Base-by-base conservation (phyloP, 2,888 invertebrate genomes). In the Cabera pusaria region DNA sequence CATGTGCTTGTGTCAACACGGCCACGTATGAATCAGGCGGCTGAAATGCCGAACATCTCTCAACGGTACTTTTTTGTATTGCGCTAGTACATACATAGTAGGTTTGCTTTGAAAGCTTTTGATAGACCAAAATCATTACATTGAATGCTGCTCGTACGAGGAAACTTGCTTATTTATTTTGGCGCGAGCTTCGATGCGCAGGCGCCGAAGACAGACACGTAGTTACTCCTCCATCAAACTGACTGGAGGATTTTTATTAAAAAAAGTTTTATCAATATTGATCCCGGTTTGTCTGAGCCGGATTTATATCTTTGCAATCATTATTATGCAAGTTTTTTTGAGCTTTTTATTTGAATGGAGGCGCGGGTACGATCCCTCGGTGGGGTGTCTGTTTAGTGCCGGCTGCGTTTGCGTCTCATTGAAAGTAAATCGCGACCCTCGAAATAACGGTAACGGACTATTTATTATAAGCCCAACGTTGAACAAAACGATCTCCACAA, bases 91-190 rank as follows among this genome's bases (percentile, higher is more conserved):
- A 14, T 12, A 14, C 11, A 40, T 28, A 34, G 20, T 22, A 28
- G 33, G 34, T 20, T 14, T 14, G 4, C 14, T 14, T 10, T 22
- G 32, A 33, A 41, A 35, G 27, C 27, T 25, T 46, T 35, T 25
- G 44, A 46, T 58, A 47, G 35, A 59, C 49, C 42, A 24, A 50
- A 56, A 53, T 49, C 27, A 53, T 68, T 59, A 56, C 56, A 52
- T 61, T 56, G 52, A 55, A 57, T 51, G 49, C 40, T 47, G 44
- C 46, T 23, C 52, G 55, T 46, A 57, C 51, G 44, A 58, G 56
- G 60, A 69, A 45, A 59, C 63, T 60, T 63, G 79, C 68, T 80
- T 87, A 82, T 86, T 87, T 86, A 79, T 79, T 71, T 86, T 86
- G 85, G 84, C 84, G 59, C 68, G 56, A 45, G 66, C 59, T 52